Evolutionary conservation across 92 coral and sea anemone genomes (phyloP), one percentile per base, ranked within the genome.

Genomic region (Epizoanthus illoricatus): DNA sequence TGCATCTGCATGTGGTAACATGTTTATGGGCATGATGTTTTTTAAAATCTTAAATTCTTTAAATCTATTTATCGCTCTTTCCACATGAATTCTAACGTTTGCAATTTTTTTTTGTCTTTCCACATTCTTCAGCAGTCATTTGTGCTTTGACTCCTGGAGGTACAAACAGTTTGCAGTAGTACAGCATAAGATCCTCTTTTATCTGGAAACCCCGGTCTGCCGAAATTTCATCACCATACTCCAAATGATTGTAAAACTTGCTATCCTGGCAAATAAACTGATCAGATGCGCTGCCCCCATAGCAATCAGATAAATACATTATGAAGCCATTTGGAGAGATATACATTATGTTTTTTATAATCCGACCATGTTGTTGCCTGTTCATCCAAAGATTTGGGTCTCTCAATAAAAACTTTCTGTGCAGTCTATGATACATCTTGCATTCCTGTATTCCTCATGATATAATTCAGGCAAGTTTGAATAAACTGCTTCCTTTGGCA

Each of bases 231-330:
- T 84, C 87, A 62, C 73, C 72, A 71, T 57, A 79, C 79, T 60
- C 87, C 81, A 84, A 73, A 73, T 71, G 63, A 84, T 67, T 84
- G 72, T 73, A 73, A 61, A 84, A 84, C 66, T 45, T 72, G 69
- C 81, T 71, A 45, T 74, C 73, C 69, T 45, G 69, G 9, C 71
- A 71, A 43, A 84, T 73, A 20, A 40, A 72, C 41, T 60, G 71
- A 67, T 84, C 87, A 60, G 87, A 60, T 36, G 87, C 71, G 71
- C 87, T 73, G 79, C 87, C 87, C 78, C 87, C 87, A 40, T 72
- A 84, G 9, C 71, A 61, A 36, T 73, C 80, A 71, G 81, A 84
- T 33, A 84, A 61, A 71, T 73, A 56, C 69, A 60, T 84, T 60
- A 84, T 73, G 63, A 23, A 71, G 7, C 87, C 87, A 84, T 73